These are phyloP conservation scores for Alloscopus bannaensis DNA, from an alignment of 2,888 invertebrate genomes.

Conservation along the genomic window DNA sequence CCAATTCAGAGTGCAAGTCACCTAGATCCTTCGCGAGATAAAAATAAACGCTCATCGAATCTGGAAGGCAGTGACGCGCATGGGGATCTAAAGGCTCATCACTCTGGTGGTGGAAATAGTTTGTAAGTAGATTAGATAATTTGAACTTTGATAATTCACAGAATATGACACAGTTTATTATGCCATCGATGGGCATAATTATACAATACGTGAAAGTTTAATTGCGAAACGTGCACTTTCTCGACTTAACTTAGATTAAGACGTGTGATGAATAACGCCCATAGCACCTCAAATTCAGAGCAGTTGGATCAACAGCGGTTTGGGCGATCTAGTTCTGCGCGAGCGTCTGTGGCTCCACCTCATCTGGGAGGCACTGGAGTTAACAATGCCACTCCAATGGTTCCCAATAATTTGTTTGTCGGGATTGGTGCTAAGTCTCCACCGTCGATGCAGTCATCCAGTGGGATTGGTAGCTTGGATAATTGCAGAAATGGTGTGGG, in stretches of 20 bases:
- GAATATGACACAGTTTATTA: too few relatives aligned
- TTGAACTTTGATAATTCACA: background rate
- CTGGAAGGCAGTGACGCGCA: constrained; percentile 31
- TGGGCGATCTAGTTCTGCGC: constrained; percentile 48
- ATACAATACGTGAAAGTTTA: too few relatives aligned
- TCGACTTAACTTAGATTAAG: constrained; percentile 30
- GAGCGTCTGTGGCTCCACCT: constrained; percentile 38
- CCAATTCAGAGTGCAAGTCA: constrained; percentile 52
- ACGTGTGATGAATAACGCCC: constrained; percentile 29
- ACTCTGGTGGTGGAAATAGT: constrained; percentile 6
- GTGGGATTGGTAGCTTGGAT: constrained; percentile 57
- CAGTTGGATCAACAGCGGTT: constrained; percentile 38
- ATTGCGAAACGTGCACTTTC: too few relatives aligned
- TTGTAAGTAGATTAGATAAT: constrained; percentile 47
- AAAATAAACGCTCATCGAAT: constrained; percentile 46
- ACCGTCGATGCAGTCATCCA: constrained; percentile 57
- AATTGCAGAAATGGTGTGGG: constrained; percentile 45
- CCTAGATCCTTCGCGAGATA: constrained; percentile 43
- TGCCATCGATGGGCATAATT: too few relatives aligned
- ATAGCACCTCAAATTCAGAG: background rate
- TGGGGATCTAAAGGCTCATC: constrained; percentile 37
- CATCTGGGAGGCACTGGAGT: constrained; percentile 10
- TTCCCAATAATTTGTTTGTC: constrained; percentile 50
- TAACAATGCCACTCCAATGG: background rate
- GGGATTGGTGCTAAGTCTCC: constrained; percentile 46